Conservation (phyloP, 2,797 vertebrate species). For the Rhinatrema bivittatum region DNA sequence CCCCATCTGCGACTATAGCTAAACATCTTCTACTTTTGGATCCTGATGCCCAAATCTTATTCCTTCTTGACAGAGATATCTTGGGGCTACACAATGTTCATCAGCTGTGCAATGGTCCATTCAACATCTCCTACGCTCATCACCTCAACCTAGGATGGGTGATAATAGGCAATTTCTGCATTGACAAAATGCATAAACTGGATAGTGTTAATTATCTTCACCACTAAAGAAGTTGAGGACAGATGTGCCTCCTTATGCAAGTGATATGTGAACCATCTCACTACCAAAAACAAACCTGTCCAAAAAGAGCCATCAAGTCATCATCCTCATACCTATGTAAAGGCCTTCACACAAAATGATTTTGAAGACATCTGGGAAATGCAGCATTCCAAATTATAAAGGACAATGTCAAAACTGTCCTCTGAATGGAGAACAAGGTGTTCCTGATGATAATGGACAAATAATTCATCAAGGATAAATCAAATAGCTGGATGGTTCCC, state of each 20-base stretch:
- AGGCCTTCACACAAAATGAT: too few relatives aligned
- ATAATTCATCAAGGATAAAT: too few relatives aligned
- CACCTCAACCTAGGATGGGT: neutral
- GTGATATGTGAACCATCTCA: too few relatives aligned
- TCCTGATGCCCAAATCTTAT: neutral
- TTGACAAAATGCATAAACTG: too few relatives aligned
- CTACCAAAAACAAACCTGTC: too few relatives aligned
- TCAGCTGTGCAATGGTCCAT: neutral
- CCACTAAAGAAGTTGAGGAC: too few relatives aligned
- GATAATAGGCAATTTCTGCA: too few relatives aligned
- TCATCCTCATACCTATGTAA: too few relatives aligned
- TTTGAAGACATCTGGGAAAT: too few relatives aligned
- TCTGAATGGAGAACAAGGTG: neutral
- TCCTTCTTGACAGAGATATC: conserved; percentile 1
- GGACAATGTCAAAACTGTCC: neutral
- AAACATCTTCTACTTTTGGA: neutral
- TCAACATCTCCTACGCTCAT: neutral
- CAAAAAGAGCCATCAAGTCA: too few relatives aligned
- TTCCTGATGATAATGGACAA: neutral
- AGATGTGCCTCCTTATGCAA: too few relatives aligned
- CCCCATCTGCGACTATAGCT: neutral
- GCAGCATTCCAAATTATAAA: neutral
- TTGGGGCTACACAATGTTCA: neutral
- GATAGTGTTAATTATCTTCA: too few relatives aligned
- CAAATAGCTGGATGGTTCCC: neutral